Percentiles rank a stretch among this genome's conserved stretches.
Conservation (phyloP, 1,140 invertebrate genomes). For the Panulirus ornatus region DNA sequence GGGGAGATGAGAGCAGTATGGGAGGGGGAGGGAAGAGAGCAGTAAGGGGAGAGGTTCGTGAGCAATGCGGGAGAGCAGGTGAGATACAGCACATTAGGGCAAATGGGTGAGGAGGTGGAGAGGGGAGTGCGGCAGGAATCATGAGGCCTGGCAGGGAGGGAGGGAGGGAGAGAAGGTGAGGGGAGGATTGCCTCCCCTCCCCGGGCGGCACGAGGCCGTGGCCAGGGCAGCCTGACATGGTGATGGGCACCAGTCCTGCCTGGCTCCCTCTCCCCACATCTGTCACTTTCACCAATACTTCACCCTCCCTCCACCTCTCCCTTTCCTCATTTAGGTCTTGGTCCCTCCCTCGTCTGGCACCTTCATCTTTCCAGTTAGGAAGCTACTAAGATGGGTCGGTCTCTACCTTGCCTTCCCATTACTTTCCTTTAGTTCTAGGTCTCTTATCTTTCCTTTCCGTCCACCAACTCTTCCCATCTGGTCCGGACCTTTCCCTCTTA, state of each 20-base stretch:
- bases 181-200: not conserved
- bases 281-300: no score
- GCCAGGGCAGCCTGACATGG: no score
- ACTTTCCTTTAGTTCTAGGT: not conserved
- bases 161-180: not conserved
- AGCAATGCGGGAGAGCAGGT: not conserved
- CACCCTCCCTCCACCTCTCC: not conserved
- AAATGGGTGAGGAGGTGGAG: not conserved
- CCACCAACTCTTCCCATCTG: not conserved
- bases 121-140: not conserved
- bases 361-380: not conserved
- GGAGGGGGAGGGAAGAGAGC: not conserved
- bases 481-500: not conserved
- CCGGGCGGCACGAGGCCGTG: not conserved
- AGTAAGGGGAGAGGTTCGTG: not conserved
- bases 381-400: no score
- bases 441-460: not conserved
- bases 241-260: no score
- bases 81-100: not conserved
- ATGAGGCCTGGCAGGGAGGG: not conserved
- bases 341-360: not conserved
- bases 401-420: not conserved
- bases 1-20: not conserved
- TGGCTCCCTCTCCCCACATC: no score
- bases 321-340: not conserved